phyloP scores from a whole-genome alignment of 2,888 invertebrate genomes.

The Temnothorax rugatulus region DNA sequence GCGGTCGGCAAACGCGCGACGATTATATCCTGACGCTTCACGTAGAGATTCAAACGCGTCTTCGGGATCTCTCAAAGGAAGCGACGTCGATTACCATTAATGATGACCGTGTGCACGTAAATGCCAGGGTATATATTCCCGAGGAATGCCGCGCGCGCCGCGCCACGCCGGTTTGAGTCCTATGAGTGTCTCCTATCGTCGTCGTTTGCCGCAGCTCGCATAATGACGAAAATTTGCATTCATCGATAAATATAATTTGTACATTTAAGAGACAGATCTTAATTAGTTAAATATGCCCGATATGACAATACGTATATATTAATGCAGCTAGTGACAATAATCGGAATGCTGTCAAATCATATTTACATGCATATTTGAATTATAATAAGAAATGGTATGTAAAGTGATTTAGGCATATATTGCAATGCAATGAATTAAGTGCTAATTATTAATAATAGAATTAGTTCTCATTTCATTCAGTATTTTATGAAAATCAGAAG shows the following conservation, averaged over 20 bases:
- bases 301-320: neutral
- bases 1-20: constrained; percentile 46
- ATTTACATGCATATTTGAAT: neutral
- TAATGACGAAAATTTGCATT: constrained; percentile 46
- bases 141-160: constrained; percentile 29
- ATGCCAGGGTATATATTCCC: constrained; percentile 45
- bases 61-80: constrained; percentile 71
- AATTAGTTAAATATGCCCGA: constrained; percentile 33
- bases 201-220: neutral
- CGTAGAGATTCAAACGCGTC: constrained; percentile 59
- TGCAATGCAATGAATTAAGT: neutral
- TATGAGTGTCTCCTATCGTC: constrained; percentile 24
- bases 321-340: neutral
- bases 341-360: neutral
- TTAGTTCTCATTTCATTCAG: neutral
- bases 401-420: neutral
- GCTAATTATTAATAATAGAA: neutral
- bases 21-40: constrained; percentile 57
- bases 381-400: neutral
- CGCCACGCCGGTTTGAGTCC: neutral
- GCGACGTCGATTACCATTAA: constrained; percentile 71
- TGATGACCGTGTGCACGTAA: constrained; percentile 66
- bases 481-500: neutral
- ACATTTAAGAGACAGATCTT: constrained; percentile 27
- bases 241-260: constrained; percentile 28